phyloP scores from a whole-genome alignment of 2,113 vertebrate species.

The Rhipidura dahli region DNA sequence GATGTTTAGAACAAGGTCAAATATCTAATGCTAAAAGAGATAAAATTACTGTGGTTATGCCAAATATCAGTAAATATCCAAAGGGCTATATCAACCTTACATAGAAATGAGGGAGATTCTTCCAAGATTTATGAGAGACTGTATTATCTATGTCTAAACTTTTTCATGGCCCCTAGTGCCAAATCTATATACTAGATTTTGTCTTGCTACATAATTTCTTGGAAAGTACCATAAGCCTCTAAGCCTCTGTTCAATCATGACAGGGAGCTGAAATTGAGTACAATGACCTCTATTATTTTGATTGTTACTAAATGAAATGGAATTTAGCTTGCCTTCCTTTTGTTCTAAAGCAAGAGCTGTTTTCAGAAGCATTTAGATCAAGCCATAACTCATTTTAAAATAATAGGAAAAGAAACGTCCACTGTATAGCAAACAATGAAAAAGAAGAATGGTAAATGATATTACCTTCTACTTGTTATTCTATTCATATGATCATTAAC shows the following conservation, averaged over 20 bases:
- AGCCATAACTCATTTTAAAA: background rate
- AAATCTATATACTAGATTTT: background rate
- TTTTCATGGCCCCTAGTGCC: background rate
- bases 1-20: background rate
- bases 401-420: background rate
- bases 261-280: background rate
- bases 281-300: conserved; percentile 12
- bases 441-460: background rate
- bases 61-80: background rate
- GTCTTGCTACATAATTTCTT: background rate
- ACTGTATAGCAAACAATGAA: background rate
- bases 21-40: background rate
- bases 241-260: background rate
- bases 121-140: background rate
- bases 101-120: background rate
- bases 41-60: background rate
- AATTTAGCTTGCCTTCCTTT: background rate
- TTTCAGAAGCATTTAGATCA: background rate
- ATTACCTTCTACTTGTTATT: background rate
- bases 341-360: background rate
- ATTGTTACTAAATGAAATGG: conserved; percentile 1
- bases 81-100: background rate
- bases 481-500: background rate
- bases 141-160: background rate
- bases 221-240: background rate